Percentiles rank a stretch among this genome's conserved stretches.
Evolutionary conservation across 2,113 vertebrate species (phyloP).

Genomic region (Tichodroma muraria): DNA sequence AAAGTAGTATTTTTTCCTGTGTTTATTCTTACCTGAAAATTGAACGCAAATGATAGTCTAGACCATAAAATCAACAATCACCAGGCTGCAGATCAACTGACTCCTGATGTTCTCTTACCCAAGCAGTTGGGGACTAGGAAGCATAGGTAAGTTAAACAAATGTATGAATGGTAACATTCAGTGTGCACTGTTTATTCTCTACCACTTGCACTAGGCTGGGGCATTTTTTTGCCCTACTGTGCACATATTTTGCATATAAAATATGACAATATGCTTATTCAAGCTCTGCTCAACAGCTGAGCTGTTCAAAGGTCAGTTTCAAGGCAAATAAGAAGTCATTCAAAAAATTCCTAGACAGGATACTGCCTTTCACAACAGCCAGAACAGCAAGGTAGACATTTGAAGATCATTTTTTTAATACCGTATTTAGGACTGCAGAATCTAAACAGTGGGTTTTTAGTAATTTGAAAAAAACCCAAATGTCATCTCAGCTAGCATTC

Average conservation of each 20-base stretch:
- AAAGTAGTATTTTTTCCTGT: constrained; percentile 94
- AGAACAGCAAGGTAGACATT: neutral
- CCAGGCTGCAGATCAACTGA: neutral
- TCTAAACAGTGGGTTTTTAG: neutral
- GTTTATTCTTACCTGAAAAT: constrained; percentile 92
- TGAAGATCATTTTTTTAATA: neutral
- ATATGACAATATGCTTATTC: neutral
- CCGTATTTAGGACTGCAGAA: neutral
- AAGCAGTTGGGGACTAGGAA: neutral
- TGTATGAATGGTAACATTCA: neutral
- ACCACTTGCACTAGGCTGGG: neutral
- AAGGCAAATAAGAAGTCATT: neutral
- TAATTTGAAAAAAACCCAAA: neutral
- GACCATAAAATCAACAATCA: constrained; percentile 10
- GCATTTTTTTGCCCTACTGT: neutral
- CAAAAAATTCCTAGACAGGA: neutral
- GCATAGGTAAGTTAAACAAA: neutral
- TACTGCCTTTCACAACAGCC: neutral
- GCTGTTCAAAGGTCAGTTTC: neutral
- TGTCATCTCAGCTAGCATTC: neutral
- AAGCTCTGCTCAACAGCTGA: neutral
- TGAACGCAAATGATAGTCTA: constrained; percentile 13
- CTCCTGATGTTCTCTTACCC: neutral
- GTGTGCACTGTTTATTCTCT: neutral
- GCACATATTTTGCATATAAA: neutral